Percentiles rank a stretch among this genome's conserved stretches.
phyloP scores from a whole-genome alignment of 2,888 invertebrate genomes.

The Chrysolina oricalcia region DNA sequence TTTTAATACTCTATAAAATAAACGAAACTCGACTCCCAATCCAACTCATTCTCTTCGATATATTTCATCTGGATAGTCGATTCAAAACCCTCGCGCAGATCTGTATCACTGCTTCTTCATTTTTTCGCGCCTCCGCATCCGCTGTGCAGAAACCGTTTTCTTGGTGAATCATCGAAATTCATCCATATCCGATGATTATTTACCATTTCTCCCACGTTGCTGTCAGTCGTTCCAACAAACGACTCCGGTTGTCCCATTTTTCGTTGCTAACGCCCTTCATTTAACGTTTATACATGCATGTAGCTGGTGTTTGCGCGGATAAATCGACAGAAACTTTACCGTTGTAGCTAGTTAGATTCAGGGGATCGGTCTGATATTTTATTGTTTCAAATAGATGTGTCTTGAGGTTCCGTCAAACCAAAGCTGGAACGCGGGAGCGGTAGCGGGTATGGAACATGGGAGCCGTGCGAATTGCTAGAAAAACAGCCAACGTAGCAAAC shows the following conservation, averaged over 20 bases:
- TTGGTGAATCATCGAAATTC: conserved; percentile 39
- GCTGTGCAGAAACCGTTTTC: conserved; percentile 25
- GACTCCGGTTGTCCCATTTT: conserved; percentile 31
- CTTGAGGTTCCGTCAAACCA: no score
- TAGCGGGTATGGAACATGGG: no score
- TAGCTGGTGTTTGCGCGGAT: background rate
- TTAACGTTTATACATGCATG: conserved; percentile 26
- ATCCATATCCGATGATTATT: conserved; percentile 38
- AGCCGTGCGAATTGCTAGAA: no score
- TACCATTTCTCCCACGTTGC: conserved; percentile 42
- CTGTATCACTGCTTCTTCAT: conserved; percentile 16
- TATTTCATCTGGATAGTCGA: background rate
- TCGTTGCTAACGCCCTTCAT: conserved; percentile 29
- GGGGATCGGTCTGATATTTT: background rate
- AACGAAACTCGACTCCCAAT: no score
- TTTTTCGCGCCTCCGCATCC: conserved; percentile 30
- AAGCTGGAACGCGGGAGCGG: no score
- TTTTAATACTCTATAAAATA: no score
- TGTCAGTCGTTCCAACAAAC: conserved; percentile 36
- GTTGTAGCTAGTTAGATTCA: background rate
- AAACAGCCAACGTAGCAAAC: no score
- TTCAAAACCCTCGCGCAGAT: background rate
- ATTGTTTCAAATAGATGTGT: no score
- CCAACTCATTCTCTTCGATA: background rate
- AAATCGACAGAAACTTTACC: background rate